Percentiles rank a stretch among this genome's conserved stretches.
Conservation (phyloP, 1,140 invertebrate species). For the Eurytemora carolleeae region DNA sequence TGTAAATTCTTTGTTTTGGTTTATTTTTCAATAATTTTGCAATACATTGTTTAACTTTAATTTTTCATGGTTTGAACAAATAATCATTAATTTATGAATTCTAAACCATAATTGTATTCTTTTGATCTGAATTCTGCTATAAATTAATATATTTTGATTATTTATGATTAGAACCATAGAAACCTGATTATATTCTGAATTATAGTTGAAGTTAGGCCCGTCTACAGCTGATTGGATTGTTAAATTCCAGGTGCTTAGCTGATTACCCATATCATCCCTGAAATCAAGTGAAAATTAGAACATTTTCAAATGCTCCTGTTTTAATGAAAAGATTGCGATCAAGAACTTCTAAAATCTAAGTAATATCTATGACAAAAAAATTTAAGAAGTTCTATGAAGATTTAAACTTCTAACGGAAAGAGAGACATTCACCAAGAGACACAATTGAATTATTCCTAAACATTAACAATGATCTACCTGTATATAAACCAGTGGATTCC, state of each 20-base stretch:
- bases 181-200: constrained; percentile 12
- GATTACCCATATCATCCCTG: constrained; percentile 15
- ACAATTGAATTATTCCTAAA: too few relatives aligned
- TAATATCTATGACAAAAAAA: too few relatives aligned
- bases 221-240: constrained; percentile 8
- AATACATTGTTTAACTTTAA: neutral
- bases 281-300: too few relatives aligned
- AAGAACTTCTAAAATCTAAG: too few relatives aligned
- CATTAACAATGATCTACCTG: too few relatives aligned
- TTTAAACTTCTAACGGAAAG: too few relatives aligned
- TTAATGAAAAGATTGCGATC: too few relatives aligned
- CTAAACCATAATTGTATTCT: neutral
- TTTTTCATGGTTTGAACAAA: neutral
- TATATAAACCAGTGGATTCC: too few relatives aligned
- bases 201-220: constrained; percentile 10
- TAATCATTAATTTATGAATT: neutral
- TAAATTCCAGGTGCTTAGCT: constrained; percentile 1
- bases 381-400: too few relatives aligned
- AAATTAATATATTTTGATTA: neutral
- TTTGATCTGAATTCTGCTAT: neutral
- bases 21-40: neutral
- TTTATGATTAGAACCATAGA: neutral
- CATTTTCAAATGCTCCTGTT: too few relatives aligned
- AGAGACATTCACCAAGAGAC: too few relatives aligned
- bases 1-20: neutral